Conservation (phyloP, 1,140 invertebrate species). For the Rhyzopertha dominica region DNA sequence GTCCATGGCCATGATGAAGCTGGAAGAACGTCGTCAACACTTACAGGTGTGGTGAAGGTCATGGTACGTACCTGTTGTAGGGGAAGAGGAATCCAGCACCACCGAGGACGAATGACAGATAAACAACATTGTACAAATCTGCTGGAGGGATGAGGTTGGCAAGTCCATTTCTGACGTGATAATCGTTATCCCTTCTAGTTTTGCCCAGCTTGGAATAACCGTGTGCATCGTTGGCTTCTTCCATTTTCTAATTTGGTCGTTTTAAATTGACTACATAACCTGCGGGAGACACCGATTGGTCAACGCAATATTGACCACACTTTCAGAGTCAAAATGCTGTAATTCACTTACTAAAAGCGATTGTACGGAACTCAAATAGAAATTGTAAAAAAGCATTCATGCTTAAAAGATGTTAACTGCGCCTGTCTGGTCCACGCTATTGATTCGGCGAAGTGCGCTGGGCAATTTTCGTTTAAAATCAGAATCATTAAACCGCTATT, state of each 20-base stretch:
- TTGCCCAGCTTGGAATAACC: constrained; percentile 50
- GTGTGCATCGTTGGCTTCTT: constrained; percentile 29
- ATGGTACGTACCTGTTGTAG: constrained; percentile 70
- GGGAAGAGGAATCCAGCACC: constrained; percentile 87
- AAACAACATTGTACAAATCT: constrained; percentile 73
- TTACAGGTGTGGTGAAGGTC: neutral
- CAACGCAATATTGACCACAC: too few relatives aligned
- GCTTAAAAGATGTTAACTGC: too few relatives aligned
- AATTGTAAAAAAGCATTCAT: too few relatives aligned
- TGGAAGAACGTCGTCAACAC: constrained; percentile 46
- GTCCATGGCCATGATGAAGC: constrained; percentile 86
- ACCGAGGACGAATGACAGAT: constrained; percentile 73
- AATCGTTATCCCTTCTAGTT: constrained; percentile 49
- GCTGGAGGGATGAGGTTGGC: constrained; percentile 61
- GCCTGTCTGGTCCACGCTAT: too few relatives aligned
- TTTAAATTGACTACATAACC: too few relatives aligned
- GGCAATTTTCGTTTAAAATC: too few relatives aligned
- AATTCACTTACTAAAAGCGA: too few relatives aligned
- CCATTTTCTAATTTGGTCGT: constrained; percentile 23
- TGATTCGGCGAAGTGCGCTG: too few relatives aligned
- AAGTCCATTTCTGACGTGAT: constrained; percentile 47
- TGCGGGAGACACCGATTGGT: too few relatives aligned
- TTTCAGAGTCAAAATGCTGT: too few relatives aligned
- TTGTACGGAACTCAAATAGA: too few relatives aligned
- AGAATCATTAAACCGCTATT: too few relatives aligned